phyloP scores from a whole-genome alignment of 2,113 vertebrate species.

The Hipposideros armiger region DNA sequence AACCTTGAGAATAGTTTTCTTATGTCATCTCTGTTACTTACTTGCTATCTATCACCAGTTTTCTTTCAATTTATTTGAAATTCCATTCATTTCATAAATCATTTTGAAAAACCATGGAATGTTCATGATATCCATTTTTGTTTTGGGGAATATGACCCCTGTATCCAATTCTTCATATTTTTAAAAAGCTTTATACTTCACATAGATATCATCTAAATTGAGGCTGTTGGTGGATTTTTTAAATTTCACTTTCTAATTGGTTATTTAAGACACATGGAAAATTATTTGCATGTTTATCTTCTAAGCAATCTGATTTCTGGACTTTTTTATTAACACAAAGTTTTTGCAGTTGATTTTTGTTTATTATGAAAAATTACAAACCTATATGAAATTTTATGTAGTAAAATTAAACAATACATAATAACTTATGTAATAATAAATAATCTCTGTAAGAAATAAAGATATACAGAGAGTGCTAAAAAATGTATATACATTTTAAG shows the following conservation, averaged over 20 bases:
- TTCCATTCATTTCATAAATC: not conserved
- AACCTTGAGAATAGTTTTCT: not conserved
- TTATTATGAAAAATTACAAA: not conserved
- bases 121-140: not conserved
- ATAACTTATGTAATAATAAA: not conserved
- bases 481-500: too few relatives aligned
- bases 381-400: not conserved
- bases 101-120: not conserved
- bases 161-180: not conserved
- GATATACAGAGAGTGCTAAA: too few relatives aligned
- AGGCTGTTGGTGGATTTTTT: not conserved
- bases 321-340: not conserved
- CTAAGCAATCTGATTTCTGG: not conserved
- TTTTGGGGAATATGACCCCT: not conserved
- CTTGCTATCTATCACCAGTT: too few relatives aligned
- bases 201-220: not conserved
- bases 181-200: not conserved
- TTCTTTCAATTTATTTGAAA: not conserved
- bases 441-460: not conserved
- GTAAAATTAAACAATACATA: too few relatives aligned
- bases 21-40: not conserved
- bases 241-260: not conserved
- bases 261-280: not conserved
- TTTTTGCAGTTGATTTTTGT: not conserved
- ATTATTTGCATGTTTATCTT: not conserved